Conservation (phyloP, 2,888 invertebrate species). For the Caenorhabditis afra region DNA sequence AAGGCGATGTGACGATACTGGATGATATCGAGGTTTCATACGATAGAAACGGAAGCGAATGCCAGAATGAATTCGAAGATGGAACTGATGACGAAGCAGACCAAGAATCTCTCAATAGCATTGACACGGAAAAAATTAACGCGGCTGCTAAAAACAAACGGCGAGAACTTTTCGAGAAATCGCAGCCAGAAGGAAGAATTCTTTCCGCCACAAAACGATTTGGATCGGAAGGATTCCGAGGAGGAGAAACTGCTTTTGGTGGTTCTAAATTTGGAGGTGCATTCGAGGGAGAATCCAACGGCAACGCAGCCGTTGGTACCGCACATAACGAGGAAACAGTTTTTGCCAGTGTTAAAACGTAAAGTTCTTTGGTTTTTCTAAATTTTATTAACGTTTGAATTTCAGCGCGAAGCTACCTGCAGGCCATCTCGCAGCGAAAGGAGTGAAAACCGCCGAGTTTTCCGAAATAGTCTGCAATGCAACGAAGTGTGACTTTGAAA, state of each 20-base stretch:
- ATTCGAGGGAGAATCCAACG: constrained; percentile 37
- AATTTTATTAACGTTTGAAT: constrained; percentile 4
- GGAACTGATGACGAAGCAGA: constrained; percentile 45
- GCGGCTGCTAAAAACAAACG: constrained; percentile 41
- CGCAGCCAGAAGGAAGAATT: constrained; percentile 59
- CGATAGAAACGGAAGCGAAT: constrained; percentile 69
- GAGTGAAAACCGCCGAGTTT: constrained; percentile 69
- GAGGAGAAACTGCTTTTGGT: constrained; percentile 63
- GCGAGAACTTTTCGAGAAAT: constrained; percentile 53
- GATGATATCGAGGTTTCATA: constrained; percentile 79
- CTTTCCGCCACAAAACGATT: constrained; percentile 59
- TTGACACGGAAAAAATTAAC: constrained; percentile 19
- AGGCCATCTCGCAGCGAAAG: constrained; percentile 62
- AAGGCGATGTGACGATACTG: constrained; percentile 78
- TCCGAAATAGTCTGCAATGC: constrained; percentile 68
- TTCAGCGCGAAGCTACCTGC: constrained; percentile 62
- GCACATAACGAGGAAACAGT: constrained; percentile 61
- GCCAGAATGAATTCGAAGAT: constrained; percentile 65
- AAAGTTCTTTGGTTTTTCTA: background rate
- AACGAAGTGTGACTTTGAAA: constrained; percentile 78
- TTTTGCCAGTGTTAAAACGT: constrained; percentile 65
- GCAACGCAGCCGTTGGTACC: constrained; percentile 58
- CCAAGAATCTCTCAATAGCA: constrained; percentile 16
- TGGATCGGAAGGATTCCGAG: constrained; percentile 63
- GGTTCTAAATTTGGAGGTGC: constrained; percentile 52